These are phyloP conservation scores for Pentamera pediparva DNA, from an alignment of 53 echinoderm and acorn worm species.

Conservation along the genomic window DNA sequence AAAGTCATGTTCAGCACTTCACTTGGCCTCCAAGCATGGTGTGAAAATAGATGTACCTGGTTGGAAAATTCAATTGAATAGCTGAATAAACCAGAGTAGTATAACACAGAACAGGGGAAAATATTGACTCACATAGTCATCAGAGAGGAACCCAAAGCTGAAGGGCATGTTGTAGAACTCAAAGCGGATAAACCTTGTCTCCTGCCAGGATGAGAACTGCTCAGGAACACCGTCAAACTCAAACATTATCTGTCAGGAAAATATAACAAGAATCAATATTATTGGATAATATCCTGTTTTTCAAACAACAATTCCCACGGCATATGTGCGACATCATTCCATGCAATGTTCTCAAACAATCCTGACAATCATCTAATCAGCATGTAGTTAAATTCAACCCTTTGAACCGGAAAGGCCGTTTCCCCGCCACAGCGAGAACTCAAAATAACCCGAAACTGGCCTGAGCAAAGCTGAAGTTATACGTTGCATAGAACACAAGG, in stretches of 20 bases:
- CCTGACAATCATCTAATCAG: neutral
- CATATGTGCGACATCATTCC: neutral
- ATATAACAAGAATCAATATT: neutral
- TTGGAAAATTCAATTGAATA: too few relatives aligned
- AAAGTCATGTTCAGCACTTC: too few relatives aligned
- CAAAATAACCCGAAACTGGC: too few relatives aligned
- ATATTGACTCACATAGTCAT: constrained; percentile 88
- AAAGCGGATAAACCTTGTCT: constrained; percentile 63
- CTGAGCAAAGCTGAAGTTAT: too few relatives aligned
- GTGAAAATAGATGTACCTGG: too few relatives aligned
- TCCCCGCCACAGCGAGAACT: neutral
- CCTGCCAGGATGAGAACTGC: constrained; percentile 46
- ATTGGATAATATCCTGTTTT: neutral
- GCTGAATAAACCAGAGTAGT: too few relatives aligned
- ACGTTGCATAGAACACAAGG: too few relatives aligned
- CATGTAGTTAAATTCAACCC: neutral
- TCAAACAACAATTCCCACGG: neutral
- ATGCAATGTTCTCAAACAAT: neutral
- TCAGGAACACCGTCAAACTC: constrained; percentile 28
- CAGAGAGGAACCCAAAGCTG: constrained; percentile 72
- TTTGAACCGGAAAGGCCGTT: neutral
- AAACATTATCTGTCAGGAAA: constrained; percentile 51
- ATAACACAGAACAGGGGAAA: neutral
- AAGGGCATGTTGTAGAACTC: constrained; percentile 73
- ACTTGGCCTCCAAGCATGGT: too few relatives aligned